Evolutionary conservation across 2,888 invertebrate genomes (phyloP), one percentile per base, ranked within the genome.

Genomic region (Plebejus anna): DNA sequence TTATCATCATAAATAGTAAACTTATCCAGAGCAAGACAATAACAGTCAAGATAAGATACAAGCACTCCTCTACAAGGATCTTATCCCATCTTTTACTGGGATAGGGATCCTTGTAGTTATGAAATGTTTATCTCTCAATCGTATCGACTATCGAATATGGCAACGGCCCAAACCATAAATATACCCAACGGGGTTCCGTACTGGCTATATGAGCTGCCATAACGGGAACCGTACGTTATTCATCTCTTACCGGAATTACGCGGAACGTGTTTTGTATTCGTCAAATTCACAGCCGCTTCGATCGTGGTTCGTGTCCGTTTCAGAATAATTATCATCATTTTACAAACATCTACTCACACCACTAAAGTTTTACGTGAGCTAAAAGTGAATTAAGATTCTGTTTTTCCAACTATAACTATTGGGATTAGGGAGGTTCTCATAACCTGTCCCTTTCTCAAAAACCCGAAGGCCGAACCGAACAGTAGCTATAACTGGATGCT

Each of bases 201-300:
- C 61, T 66, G 66, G 66, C 32, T 5, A 32, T 61, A 16, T 36
- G 13, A 36, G 61, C 61, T 28, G 28, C 66, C 66, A 66, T 66
- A 66, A 28, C 4, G 28, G 28, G 28, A 22, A 22, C 22, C 22
- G n/a, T 59, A 66, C 28, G 11, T 66, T 28, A 66, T 66, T 66
- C 28, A 66, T 66, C 61, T 66, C 61, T 66, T 32, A 66, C 66
- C 32, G 66, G 66, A 66, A 66, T 66, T 66, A 66, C 66, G 66
- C 66, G 5, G 32, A 5, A 16, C 16, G 32, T 36, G 66, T 32
- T 32, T 5, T 13, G 28, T 66, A 66, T 66, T 16, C 66, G 3
- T 32, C 61, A 61, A 28, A 59, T 7, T 22, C 61, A 11, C 61
- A 11, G 1, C 61, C 3, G 9, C 11, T 9, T 61, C 28, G 28